Evolutionary conservation across 2,888 invertebrate genomes (phyloP).

Genomic region (Xestia rhomboidea): DNA sequence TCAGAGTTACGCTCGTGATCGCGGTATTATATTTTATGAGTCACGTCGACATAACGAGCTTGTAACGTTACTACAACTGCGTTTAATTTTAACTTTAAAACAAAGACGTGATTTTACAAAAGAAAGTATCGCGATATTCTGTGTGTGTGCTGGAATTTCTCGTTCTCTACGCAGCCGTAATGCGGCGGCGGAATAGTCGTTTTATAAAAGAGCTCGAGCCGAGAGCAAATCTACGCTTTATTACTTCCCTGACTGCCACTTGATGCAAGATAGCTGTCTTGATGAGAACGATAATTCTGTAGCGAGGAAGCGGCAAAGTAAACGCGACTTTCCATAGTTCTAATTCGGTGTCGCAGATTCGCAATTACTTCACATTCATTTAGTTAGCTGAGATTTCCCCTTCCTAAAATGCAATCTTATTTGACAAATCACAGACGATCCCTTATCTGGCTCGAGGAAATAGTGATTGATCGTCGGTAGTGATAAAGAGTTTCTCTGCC

Average conservation of each 20-base stretch:
- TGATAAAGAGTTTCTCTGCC: slow-evolving; percentile 78
- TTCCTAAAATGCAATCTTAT: slow-evolving; percentile 72
- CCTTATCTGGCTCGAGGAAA: slow-evolving; percentile 73
- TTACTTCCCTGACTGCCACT: slow-evolving; percentile 67
- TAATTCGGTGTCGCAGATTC: slow-evolving; percentile 71
- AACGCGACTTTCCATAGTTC: slow-evolving; percentile 65
- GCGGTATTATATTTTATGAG: slow-evolving; percentile 75
- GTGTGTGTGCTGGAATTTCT: slow-evolving; percentile 62
- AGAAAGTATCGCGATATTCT: slow-evolving; percentile 64
- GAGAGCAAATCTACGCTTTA: slow-evolving; percentile 70
- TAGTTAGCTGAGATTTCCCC: slow-evolving; percentile 69
- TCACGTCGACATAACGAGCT: slow-evolving; percentile 70
- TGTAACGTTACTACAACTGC: slow-evolving; percentile 56
- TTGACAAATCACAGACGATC: slow-evolving; percentile 74
- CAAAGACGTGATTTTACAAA: slow-evolving; percentile 63
- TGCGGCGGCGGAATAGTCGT: slow-evolving; percentile 66
- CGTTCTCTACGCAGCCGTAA: slow-evolving; percentile 64
- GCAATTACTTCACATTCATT: slow-evolving; percentile 72
- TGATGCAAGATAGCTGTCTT: slow-evolving; percentile 70
- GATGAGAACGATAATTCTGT: slow-evolving; percentile 72
- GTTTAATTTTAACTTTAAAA: slow-evolving; percentile 66
- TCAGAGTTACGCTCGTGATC: slow-evolving; percentile 74
- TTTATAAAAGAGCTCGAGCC: slow-evolving; percentile 66
- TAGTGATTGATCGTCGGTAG: slow-evolving; percentile 75
- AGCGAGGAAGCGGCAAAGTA: slow-evolving; percentile 67